A percentile compares a stretch with the other conserved stretches of the same genome.
phyloP scores from a whole-genome alignment of 1,140 invertebrate genomes.

The Scaptomyza pallida region DNA sequence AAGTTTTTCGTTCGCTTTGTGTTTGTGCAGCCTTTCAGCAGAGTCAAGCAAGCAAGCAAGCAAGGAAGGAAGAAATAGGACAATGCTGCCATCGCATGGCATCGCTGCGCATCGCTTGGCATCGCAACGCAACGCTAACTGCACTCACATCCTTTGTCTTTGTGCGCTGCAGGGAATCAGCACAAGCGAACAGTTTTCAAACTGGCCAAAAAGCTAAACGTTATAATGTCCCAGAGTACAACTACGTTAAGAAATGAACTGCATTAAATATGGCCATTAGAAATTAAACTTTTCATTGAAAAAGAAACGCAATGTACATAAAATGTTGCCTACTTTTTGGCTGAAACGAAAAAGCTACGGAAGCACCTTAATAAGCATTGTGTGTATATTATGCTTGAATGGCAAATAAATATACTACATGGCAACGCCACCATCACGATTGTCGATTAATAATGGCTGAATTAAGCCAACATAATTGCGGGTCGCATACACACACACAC shows the following conservation, averaged over 20 bases:
- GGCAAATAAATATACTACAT: conserved; percentile 33
- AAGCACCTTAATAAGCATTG: conserved; percentile 24
- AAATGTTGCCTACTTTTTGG: conserved; percentile 2
- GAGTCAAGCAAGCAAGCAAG: not conserved
- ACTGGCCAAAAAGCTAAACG: conserved; percentile 1
- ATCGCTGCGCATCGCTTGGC: not conserved
- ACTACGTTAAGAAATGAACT: not conserved
- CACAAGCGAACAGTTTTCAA: conserved; percentile 10
- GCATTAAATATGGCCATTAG: not conserved
- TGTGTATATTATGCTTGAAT: conserved; percentile 22
- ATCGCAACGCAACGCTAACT: not conserved
- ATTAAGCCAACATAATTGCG: conserved; percentile 49
- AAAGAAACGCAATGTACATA: not conserved
- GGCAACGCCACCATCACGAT: conserved; percentile 32
- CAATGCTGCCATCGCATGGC: conserved; percentile 14
- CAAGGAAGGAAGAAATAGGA: conserved; percentile 2
- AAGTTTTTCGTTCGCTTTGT: conserved; percentile 35
- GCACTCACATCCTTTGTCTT: conserved; percentile 26
- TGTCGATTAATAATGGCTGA: conserved; percentile 48
- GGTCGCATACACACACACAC: not conserved
- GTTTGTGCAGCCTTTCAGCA: conserved; percentile 24
- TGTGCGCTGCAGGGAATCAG: conserved; percentile 12
- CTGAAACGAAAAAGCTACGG: not conserved
- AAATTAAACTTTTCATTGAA: not conserved
- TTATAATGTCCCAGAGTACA: not conserved